phyloP scores from a whole-genome alignment of 2,888 invertebrate species.

The Ochropleura plecta region DNA sequence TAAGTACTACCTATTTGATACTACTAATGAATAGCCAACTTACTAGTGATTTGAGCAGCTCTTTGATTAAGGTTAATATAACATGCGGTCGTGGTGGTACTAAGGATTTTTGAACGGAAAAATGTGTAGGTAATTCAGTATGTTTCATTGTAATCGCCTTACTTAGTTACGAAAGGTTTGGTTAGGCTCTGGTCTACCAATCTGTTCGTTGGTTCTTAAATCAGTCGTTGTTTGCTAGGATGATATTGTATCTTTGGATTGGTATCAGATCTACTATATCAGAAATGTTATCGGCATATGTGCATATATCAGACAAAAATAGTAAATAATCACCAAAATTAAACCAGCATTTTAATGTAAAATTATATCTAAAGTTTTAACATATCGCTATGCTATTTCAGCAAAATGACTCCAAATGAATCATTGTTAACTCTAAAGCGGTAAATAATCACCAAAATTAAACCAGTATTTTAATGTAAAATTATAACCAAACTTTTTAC shows the following conservation, averaged over 20 bases:
- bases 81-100: not conserved
- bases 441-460: too few relatives aligned
- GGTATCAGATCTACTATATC: too few relatives aligned
- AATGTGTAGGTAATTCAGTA: slow-evolving; percentile 1
- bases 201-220: not conserved
- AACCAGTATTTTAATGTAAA: too few relatives aligned
- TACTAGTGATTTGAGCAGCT: slow-evolving; percentile 6
- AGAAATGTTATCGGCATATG: too few relatives aligned
- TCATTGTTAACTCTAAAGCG: too few relatives aligned
- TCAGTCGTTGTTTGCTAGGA: not conserved
- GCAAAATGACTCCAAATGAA: too few relatives aligned
- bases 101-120: not conserved
- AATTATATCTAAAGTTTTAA: too few relatives aligned
- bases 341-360: too few relatives aligned
- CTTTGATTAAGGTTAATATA: slow-evolving; percentile 39
- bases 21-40: slow-evolving; percentile 25
- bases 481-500: too few relatives aligned
- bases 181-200: not conserved
- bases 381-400: too few relatives aligned
- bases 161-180: not conserved
- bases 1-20: not conserved
- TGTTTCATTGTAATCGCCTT: not conserved
- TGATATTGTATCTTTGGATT: not conserved
- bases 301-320: too few relatives aligned
- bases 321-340: too few relatives aligned